These are phyloP conservation scores for Xyrauchen texanus DNA, from an alignment of 2,113 vertebrate species.

Conservation along the genomic window DNA sequence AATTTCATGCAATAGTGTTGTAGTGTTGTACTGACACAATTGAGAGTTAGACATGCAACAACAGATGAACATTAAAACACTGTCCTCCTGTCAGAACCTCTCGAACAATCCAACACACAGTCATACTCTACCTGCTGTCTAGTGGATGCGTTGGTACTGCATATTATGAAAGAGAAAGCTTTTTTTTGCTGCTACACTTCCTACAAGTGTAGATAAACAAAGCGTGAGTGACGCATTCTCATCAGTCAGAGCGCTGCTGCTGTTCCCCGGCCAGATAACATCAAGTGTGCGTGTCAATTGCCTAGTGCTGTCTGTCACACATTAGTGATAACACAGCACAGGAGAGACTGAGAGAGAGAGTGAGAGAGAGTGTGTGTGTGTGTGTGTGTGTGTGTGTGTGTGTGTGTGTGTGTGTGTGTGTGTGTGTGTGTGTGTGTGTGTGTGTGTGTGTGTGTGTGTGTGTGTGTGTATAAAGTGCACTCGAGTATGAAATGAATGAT, in stretches of 20 bases:
- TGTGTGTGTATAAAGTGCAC: not conserved
- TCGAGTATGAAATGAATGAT: conserved; percentile 24
- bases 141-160: conserved; percentile 50
- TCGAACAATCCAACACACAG: too few species aligned
- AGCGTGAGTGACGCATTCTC: conserved; percentile 88
- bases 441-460: too few species aligned
- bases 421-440: too few species aligned
- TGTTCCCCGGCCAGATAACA: conserved; percentile 86
- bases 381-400: too few species aligned
- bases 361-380: too few species aligned
- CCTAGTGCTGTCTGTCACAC: conserved; percentile 93
- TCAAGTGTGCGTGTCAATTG: conserved; percentile 89
- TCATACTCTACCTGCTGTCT: too few species aligned
- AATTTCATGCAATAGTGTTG: too few species aligned
- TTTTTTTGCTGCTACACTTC: conserved; percentile 58
- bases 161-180: conserved; percentile 68
- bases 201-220: conserved; percentile 84
- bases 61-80: too few species aligned
- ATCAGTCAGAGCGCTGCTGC: conserved; percentile 83
- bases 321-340: conserved; percentile 91
- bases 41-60: too few species aligned
- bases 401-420: too few species aligned
- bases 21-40: too few species aligned
- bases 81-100: too few species aligned
- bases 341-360: conserved; percentile 14